A percentile compares a stretch with the other conserved stretches of the same genome.
phyloP scores from a whole-genome alignment of 2,113 vertebrate genomes.

The Sclerurus mexicanus region DNA sequence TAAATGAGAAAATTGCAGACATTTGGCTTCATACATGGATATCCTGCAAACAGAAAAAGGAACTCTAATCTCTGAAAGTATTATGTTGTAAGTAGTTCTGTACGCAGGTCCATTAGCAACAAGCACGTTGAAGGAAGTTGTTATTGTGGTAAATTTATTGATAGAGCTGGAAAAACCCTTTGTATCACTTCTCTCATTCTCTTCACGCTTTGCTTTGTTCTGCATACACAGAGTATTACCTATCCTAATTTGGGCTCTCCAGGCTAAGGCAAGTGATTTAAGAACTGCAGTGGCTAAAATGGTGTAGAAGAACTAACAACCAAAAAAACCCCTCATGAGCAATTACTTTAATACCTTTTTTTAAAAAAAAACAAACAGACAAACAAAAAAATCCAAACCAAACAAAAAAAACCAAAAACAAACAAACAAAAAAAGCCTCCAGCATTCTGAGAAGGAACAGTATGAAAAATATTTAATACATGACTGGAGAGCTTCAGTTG shows the following conservation, averaged over 20 bases:
- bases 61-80: neutral
- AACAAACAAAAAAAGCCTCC: too few relatives aligned
- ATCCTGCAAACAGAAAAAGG: neutral
- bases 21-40: neutral
- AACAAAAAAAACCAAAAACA: too few relatives aligned
- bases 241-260: neutral
- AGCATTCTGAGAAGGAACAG: neutral
- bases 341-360: neutral
- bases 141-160: conserved; percentile 59
- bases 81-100: conserved; percentile 2
- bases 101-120: neutral
- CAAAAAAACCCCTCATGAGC: neutral
- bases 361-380: neutral
- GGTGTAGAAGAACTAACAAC: neutral
- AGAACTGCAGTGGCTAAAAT: neutral
- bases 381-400: too few relatives aligned
- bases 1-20: neutral
- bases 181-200: conserved; percentile 48
- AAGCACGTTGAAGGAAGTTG: conserved; percentile 30
- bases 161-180: conserved; percentile 56
- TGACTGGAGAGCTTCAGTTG: neutral
- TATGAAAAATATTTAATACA: neutral
- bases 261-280: neutral
- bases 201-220: conserved; percentile 27
- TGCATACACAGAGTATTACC: neutral